These are phyloP conservation scores for Sarcophaga bullata DNA, from an alignment of 1,140 invertebrate species.

Conservation along the genomic window DNA sequence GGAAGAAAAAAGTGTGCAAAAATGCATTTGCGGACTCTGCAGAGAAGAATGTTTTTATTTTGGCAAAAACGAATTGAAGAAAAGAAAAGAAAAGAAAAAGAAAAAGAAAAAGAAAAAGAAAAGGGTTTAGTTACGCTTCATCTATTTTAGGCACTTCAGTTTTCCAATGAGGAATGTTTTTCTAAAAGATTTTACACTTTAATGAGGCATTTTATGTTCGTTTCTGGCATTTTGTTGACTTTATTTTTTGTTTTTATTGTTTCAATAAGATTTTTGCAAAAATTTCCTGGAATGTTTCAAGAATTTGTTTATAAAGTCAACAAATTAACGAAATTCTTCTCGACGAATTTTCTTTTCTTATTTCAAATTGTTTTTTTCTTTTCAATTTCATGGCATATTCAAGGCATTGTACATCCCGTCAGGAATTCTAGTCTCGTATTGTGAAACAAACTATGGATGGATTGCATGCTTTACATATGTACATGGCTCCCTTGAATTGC, in stretches of 20 bases:
- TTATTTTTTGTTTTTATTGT: not conserved
- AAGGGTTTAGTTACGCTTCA: slow-evolving; percentile 41
- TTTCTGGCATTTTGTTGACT: too few relatives aligned
- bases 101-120: too few relatives aligned
- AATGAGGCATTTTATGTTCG: not conserved
- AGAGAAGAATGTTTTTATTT: not conserved
- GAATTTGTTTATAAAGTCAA: not conserved
- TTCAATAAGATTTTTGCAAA: too few relatives aligned
- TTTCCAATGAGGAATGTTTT: slow-evolving; percentile 23
- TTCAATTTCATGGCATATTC: not conserved
- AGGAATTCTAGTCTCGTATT: too few relatives aligned
- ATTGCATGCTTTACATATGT: too few relatives aligned
- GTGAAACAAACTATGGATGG: too few relatives aligned
- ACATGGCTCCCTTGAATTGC: too few relatives aligned
- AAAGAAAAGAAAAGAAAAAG: too few relatives aligned
- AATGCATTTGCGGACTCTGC: not conserved
- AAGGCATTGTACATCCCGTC: too few relatives aligned
- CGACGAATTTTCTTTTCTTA: slow-evolving; percentile 12
- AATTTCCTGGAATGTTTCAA: too few relatives aligned
- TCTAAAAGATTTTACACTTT: slow-evolving; percentile 35
- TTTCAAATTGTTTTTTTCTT: slow-evolving; percentile 2
- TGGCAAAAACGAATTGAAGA: too few relatives aligned
- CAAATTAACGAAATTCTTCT: not conserved
- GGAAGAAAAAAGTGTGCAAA: not conserved
- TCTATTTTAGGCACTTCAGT: slow-evolving; percentile 24